Evolutionary conservation across 2,888 invertebrate species (phyloP), one percentile per base, ranked within the genome.

Genomic region (Drosophila paracracens): DNA sequence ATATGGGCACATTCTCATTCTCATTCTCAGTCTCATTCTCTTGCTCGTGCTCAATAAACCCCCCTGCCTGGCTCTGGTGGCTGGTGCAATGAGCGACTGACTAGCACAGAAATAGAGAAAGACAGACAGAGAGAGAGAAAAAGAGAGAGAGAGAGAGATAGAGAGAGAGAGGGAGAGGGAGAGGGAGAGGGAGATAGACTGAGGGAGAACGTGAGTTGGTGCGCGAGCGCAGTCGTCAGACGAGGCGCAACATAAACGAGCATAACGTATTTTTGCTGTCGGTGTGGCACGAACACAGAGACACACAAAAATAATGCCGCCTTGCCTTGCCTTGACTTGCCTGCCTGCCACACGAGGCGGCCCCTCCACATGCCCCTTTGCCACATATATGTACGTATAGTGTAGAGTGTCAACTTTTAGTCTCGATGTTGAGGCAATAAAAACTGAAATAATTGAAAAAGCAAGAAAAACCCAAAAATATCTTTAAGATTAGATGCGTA

Each of bases 241-340:
- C 69, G 70, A 83, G 81, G 76, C 86, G 72, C 87, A 87, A 87
- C 89, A 87, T 89, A 88, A 88, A 83, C 81, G 88, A 82, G 74
- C 85, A 82, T 87, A 87, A 87, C 87, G 87, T 87, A 89, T 87
- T 87, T 87, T 87, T 89, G 65, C 85, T 89, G 87, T 89, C 88
- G 81, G 79, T 89, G 88, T 88, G 74, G 70, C 87, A 87, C 68
- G 53, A 70, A 81, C 74, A 80, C 76, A 67, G 40, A 64, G 53
- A 58, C 52, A 66, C 48, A 65, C 48, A 27, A 21, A 40, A n/a
- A 61, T 35, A 57, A n/a, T 7, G 50, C 27, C 50, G 50, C 18
- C 27, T 50, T 50, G 50, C 50, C 40, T 40, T 38, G 56, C n/a
- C 40, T 56, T 54, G 53, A 35, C 54, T 27, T 38, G 57, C 29